Base-by-base conservation (phyloP, 1,140 invertebrate species). In the Chelonus insularis region DNA sequence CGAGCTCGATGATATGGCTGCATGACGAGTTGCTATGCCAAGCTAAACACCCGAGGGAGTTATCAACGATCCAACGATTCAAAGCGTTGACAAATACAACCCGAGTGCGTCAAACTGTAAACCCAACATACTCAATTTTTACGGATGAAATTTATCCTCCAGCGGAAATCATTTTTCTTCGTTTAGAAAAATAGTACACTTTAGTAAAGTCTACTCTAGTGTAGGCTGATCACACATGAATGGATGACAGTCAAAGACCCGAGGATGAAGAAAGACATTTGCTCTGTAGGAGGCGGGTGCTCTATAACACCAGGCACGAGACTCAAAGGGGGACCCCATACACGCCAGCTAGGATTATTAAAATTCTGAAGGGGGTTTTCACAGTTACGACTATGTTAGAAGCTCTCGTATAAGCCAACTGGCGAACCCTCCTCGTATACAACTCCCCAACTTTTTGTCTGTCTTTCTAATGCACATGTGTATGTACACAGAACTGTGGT, bases 231-330 rank as follows among this genome's bases (percentile, higher is more conserved):
- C 25, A 18, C 0, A 20, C 1, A 32, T 48, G 25, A 39, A 21
- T n/a, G 32, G 4, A 25, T 32, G 43, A n/a, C 21, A 18, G n/a
- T 34, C 20, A 29, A 29, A 6, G 41, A 20, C 32, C 12, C 14
- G 51, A 20, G 41, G 29, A 9, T 39, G 34, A 32, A 23, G 8
- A 18, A 71, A 66, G 61, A 64, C 62, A 69, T 65, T 64, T 67
- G 39, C 76, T 51, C 74, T 62, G 70, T 72, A 61, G 74, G 72
- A 70, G 75, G 72, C 72, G 72, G 70, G 68, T 69, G 68, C 72
- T 71, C 72, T 69, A 68, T 76, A 76, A 76, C 70, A 72, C 69
- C 62, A 69, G 72, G 72, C 73, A 76, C 75, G 74, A 76, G 73
- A 68, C 71, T 74, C 63, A 68, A 65, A 47, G 25, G 41, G 56